Conservation (phyloP, 2,797 vertebrate species). For the Tragelaphus eurycerus region DNA sequence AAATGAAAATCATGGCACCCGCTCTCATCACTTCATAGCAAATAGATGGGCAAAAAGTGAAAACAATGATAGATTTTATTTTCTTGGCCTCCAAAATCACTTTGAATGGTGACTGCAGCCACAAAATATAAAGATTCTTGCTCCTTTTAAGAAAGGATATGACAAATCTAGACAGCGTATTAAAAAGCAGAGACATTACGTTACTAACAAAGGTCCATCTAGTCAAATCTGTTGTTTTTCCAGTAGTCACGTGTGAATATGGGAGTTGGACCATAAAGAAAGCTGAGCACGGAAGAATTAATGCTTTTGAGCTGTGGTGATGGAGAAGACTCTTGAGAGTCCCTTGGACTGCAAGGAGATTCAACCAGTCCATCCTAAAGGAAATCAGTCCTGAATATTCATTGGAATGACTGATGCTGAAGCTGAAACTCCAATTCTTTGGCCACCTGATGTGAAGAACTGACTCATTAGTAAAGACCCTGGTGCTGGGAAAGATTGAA, state of each 20-base stretch:
- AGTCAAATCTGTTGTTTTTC: not conserved
- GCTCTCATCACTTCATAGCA: not conserved
- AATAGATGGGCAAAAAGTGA: not conserved
- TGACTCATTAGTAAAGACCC: not conserved
- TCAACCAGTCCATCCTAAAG: not conserved
- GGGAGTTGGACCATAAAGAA: not conserved
- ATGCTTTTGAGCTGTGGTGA: not conserved
- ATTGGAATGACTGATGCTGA: not conserved
- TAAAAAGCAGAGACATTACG: not conserved
- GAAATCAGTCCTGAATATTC: not conserved
- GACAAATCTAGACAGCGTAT: not conserved
- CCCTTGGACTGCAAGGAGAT: not conserved
- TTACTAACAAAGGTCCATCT: not conserved
- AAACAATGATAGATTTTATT: not conserved
- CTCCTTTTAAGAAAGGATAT: not conserved
- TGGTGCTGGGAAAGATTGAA: not conserved
- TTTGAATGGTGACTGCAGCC: not conserved
- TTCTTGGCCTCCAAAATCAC: not conserved
- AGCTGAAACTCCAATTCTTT: not conserved
- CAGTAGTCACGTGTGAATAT: not conserved
- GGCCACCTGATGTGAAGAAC: not conserved
- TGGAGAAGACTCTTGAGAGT: not conserved
- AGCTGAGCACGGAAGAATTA: not conserved
- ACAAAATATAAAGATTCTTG: not conserved
- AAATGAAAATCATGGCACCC: not conserved